Conservation (phyloP, 2,113 vertebrate genomes). For the Podarcis cretensis region DNA sequence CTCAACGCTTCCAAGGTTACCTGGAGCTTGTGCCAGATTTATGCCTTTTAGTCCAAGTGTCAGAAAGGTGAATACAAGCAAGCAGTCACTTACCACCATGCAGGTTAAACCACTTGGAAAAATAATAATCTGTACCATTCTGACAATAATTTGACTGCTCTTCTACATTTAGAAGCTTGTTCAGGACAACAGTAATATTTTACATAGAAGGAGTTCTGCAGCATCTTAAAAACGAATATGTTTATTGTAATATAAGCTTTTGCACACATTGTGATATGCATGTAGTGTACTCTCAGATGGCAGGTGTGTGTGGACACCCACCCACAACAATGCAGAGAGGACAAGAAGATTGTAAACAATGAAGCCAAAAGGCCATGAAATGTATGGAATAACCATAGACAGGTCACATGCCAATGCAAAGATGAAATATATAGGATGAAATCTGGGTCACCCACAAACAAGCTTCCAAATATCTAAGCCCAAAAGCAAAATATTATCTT, state of each 20-base stretch:
- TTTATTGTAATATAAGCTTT: not conserved
- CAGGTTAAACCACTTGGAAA: not conserved
- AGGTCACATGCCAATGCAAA: not conserved
- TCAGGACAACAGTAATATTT: not conserved
- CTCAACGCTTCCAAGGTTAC: not conserved
- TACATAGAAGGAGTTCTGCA: not conserved
- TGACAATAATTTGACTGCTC: not conserved
- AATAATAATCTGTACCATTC: not conserved
- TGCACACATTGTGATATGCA: not conserved
- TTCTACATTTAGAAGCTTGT: not conserved
- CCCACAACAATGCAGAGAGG: not conserved
- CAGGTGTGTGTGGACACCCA: not conserved
- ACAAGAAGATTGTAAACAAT: not conserved
- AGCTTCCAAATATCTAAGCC: not conserved
- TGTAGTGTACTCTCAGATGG: too few species aligned
- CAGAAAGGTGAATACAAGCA: not conserved
- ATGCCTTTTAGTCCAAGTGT: not conserved
- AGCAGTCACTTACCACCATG: not conserved
- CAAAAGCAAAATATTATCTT: not conserved
- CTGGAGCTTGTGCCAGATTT: not conserved
- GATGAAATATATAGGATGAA: not conserved
- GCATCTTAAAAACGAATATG: too few species aligned
- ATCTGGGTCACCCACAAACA: not conserved
- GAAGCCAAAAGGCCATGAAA: not conserved
- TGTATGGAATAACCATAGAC: not conserved